phyloP scores from a whole-genome alignment of 2,113 vertebrate species.

The Grammomys surdaster region DNA sequence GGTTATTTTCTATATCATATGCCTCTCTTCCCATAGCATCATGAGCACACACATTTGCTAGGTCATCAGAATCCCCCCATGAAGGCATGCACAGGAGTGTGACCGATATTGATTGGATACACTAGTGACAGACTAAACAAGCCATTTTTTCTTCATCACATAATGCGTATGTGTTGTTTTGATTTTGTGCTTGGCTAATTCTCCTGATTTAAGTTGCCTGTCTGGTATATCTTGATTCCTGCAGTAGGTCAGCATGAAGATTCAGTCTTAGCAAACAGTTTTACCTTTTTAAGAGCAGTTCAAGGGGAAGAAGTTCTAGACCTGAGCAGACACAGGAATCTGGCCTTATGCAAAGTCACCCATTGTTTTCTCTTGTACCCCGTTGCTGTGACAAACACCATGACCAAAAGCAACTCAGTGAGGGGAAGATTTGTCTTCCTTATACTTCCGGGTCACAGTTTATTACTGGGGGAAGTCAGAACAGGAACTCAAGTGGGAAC shows the following conservation, averaged over 20 bases:
- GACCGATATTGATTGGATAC: too few species aligned
- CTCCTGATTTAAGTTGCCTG: background rate
- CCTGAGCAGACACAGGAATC: too few species aligned
- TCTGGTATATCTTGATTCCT: background rate
- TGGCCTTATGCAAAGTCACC: too few species aligned
- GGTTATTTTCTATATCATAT: too few species aligned
- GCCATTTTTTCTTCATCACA: background rate
- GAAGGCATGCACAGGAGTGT: background rate
- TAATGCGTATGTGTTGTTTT: background rate
- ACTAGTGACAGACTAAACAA: too few species aligned
- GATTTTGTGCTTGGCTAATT: background rate
- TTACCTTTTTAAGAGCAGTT: too few species aligned
- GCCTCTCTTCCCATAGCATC: background rate
- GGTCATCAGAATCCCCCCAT: background rate
- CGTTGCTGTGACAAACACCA: background rate
- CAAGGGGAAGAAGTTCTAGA: accelerated
- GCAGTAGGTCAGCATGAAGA: background rate
- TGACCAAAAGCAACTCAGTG: background rate
- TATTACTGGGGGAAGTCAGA: too few species aligned
- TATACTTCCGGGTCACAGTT: background rate
- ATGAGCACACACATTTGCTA: background rate
- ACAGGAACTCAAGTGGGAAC: background rate
- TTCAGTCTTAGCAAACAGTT: background rate
- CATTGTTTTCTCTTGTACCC: background rate
- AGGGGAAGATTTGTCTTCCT: background rate